phyloP scores from a whole-genome alignment of 2,113 vertebrate species.

The Tricholaema leucomelas region DNA sequence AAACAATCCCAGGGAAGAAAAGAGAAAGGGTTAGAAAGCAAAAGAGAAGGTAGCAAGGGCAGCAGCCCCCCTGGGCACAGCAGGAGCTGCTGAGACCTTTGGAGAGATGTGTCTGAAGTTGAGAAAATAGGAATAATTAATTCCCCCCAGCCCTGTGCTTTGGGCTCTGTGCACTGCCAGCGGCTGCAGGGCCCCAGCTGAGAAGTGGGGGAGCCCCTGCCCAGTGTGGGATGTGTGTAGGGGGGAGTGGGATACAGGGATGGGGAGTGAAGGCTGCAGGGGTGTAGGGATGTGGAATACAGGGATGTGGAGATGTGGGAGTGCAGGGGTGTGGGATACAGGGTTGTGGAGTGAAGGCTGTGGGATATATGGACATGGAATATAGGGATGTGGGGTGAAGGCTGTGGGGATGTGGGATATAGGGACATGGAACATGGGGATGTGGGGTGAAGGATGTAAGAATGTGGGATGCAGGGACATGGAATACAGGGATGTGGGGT shows the following conservation, averaged over 20 bases:
- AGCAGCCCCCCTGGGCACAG: background rate
- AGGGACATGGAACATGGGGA: no score
- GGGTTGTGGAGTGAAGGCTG: no score
- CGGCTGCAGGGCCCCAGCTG: background rate
- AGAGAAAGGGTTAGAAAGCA: background rate
- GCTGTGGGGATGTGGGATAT: background rate
- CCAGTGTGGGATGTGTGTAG: fast-evolving
- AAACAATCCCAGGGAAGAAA: background rate
- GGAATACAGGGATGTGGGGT: fast-evolving
- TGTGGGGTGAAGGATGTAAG: background rate
- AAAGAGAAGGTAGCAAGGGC: background rate
- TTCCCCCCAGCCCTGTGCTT: background rate
- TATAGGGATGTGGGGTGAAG: no score
- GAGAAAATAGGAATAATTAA: conserved; percentile 5
- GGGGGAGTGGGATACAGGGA: background rate
- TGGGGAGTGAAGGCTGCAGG: background rate
- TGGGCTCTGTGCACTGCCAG: background rate
- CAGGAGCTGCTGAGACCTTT: background rate
- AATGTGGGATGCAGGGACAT: background rate
- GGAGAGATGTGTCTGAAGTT: background rate
- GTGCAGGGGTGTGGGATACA: no score
- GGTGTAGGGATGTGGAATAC: background rate
- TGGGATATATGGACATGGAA: background rate
- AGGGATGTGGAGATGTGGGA: background rate
- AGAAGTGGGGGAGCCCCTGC: fast-evolving